phyloP scores from a whole-genome alignment of 2,888 invertebrate species.

The Holacanthella duospinosa region DNA sequence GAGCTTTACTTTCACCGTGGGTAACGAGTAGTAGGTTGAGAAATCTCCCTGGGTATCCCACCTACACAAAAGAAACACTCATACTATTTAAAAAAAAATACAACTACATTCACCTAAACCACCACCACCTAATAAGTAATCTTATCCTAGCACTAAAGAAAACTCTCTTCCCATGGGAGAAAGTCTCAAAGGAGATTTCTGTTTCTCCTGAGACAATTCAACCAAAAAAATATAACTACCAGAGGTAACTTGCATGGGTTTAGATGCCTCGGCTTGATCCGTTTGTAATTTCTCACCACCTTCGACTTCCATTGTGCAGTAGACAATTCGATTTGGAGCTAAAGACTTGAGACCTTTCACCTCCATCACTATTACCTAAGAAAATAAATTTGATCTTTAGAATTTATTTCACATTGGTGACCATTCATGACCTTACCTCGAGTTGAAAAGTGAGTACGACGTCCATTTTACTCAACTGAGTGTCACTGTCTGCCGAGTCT shows the following conservation, averaged over 20 bases:
- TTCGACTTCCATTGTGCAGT: constrained; percentile 99
- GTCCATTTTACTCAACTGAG: constrained; percentile 93
- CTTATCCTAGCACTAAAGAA: too few species aligned
- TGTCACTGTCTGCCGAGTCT: constrained; percentile 89
- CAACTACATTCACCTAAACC: too few species aligned
- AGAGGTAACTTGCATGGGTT: constrained; percentile 66
- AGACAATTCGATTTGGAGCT: constrained; percentile 93
- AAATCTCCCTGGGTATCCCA: constrained; percentile 99
- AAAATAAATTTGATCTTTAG: constrained; percentile 26
- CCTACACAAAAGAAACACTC: constrained; percentile 47
- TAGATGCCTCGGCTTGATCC: constrained; percentile 97
- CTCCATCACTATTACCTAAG: constrained; percentile 95
- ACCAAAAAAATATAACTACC: too few species aligned
- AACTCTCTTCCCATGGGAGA: too few species aligned
- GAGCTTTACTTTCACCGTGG: constrained; percentile 92
- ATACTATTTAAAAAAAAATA: not conserved
- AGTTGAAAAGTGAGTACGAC: constrained; percentile 93
- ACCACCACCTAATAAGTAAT: too few species aligned
- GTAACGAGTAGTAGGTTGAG: constrained; percentile 91
- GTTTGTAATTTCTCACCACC: constrained; percentile 98
- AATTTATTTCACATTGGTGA: not conserved
- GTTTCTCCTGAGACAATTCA: too few species aligned
- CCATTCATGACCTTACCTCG: constrained; percentile 58
- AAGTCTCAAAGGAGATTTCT: too few species aligned
- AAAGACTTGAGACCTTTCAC: constrained; percentile 95